Conservation (phyloP, 2,888 invertebrate genomes). For the Rhagonycha fulva region DNA sequence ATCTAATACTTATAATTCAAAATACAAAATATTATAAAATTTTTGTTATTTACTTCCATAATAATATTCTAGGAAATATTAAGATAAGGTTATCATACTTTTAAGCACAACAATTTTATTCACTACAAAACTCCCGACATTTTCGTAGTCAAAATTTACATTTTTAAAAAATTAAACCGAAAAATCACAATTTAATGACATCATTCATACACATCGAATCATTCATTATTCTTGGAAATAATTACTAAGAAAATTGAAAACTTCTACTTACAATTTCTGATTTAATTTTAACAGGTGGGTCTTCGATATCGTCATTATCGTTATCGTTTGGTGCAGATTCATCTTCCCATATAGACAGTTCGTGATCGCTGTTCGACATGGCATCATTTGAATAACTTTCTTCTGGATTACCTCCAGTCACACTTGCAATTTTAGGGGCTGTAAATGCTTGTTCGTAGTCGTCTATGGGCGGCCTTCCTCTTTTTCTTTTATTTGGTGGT, state of each 20-base stretch:
- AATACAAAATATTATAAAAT: not conserved
- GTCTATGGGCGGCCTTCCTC: conserved; percentile 71
- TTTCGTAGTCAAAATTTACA: not conserved
- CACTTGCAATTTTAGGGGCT: conserved; percentile 59
- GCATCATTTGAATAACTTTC: conserved; percentile 54
- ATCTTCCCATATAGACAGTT: conserved; percentile 52
- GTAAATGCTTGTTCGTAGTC: conserved; percentile 61
- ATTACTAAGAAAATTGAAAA: not conserved
- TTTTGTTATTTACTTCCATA: not conserved
- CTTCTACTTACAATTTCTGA: conserved; percentile 28
- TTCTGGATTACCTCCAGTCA: conserved; percentile 51
- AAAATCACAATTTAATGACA: not conserved
- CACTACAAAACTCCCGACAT: not conserved
- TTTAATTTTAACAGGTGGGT: conserved; percentile 29
- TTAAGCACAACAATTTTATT: not conserved
- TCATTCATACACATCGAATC: not conserved
- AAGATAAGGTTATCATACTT: conserved; percentile 5
- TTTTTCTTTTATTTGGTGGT: conserved; percentile 62
- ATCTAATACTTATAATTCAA: not conserved
- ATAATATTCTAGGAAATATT: not conserved
- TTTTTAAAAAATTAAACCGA: not conserved
- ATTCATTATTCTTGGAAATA: not conserved
- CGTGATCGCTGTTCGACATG: conserved; percentile 53
- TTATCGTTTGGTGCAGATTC: conserved; percentile 48
- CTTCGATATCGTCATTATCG: conserved; percentile 44